These are phyloP conservation scores for Oryzias curvinotus DNA, from an alignment of 2,113 vertebrate genomes.

Conservation along the genomic window DNA sequence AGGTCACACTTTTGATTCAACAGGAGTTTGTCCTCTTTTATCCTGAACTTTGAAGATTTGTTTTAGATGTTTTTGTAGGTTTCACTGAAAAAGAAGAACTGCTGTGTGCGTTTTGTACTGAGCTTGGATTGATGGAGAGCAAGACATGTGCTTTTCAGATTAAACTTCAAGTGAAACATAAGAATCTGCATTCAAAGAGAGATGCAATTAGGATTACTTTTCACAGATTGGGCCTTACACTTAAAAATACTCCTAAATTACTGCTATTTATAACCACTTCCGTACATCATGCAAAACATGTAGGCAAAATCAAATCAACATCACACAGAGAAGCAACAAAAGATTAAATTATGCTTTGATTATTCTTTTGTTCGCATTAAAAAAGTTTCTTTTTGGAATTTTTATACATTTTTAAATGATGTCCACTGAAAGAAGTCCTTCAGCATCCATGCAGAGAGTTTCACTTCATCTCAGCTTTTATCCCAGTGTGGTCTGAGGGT, in stretches of 20 bases:
- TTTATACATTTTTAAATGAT: not conserved
- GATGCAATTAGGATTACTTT: not conserved
- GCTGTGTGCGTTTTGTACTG: slow-evolving; percentile 53
- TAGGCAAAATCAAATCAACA: too few relatives aligned
- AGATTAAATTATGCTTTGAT: too few relatives aligned
- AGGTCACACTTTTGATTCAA: slow-evolving; percentile 15
- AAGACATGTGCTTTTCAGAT: slow-evolving; percentile 53
- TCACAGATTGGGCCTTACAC: not conserved
- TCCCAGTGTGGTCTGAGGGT: not conserved
- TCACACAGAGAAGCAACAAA: too few relatives aligned
- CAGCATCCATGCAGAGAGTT: not conserved
- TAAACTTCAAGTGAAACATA: slow-evolving; percentile 28
- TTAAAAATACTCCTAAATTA: not conserved
- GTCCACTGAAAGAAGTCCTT: not conserved
- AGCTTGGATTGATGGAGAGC: slow-evolving; percentile 43
- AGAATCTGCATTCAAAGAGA: slow-evolving; percentile 40
- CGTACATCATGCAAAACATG: not conserved
- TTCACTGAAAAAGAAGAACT: slow-evolving; percentile 35
- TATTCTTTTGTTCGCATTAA: not conserved
- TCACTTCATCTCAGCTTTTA: not conserved
- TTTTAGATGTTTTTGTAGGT: slow-evolving; percentile 8
- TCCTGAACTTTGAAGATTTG: slow-evolving; percentile 22
- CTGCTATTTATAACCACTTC: not conserved
- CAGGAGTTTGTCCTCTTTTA: slow-evolving; percentile 1
- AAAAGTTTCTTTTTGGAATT: too few relatives aligned